Base-by-base conservation (phyloP, 2,888 invertebrate species). In the Syrista parreyssii region DNA sequence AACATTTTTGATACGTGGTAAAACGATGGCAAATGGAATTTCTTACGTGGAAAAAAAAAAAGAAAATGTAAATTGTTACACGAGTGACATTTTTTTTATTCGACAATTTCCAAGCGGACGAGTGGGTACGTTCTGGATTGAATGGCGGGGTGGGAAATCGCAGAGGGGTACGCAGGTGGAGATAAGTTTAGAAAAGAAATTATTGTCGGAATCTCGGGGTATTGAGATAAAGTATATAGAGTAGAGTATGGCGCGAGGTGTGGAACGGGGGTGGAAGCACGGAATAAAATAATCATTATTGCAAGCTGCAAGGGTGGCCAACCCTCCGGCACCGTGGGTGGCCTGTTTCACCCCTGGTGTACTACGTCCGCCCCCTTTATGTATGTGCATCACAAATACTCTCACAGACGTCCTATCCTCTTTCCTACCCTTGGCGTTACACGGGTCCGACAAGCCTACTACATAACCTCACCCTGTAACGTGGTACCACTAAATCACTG, bases 401-500 rank as follows among this genome's bases (percentile, higher is more conserved):
- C 74, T 30, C 73, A 15, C 75, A n/a, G n/a, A 31, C 73, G 33
- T 34, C 30, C 69, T 36, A 68, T 76, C 34, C 35, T n/a, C 73
- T 77, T 75, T 76, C 75, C 79, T n/a, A 12, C 32, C 76, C 75
- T 71, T 75, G 40, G 69, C 78, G 55, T 71, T 75, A 78, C 75
- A 78, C 23, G 75, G n/a, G 72, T 75, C 77, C 68, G 78, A 68
- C 75, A 71, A 35, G 78, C 74, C 68, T 73, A 69, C 76, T 76
- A 75, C 78, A 32, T 69, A 75, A 71, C 75, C 79, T 68, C 73
- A 74, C 68, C 76, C 74, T 73, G 75, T 75, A 76, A 76, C 74
- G 74, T 81, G 79, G 73, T 75, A 82, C 82, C 86, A 88, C 84
- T 91, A 90, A 91, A 91, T 91, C 91, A 91, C 86, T 84, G 85